Conservation (phyloP, 2,888 invertebrate species). For the Cepaea hortensis region DNA sequence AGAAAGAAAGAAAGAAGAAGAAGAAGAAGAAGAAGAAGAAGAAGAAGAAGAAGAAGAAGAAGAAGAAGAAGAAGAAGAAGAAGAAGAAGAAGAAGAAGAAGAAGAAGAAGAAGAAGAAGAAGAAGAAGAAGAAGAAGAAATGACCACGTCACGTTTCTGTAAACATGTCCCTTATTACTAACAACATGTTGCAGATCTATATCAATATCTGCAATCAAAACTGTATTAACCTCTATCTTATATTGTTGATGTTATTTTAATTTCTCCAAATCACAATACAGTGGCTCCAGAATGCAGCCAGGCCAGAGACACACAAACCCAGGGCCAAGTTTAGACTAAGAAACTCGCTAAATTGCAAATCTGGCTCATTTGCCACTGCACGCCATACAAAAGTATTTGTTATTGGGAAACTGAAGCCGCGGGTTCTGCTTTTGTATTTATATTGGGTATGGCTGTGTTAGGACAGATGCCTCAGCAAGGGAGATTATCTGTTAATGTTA, state of each 20-base stretch:
- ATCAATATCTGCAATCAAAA: too few species aligned
- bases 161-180: too few species aligned
- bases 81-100: background rate
- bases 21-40: constrained; percentile 7
- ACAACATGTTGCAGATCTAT: too few species aligned
- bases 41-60: constrained; percentile 7
- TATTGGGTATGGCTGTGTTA: too few species aligned
- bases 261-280: too few species aligned
- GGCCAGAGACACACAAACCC: background rate
- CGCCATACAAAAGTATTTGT: background rate
- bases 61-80: constrained; percentile 2
- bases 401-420: background rate
- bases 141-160: too few species aligned
- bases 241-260: too few species aligned
- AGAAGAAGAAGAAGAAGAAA: background rate
- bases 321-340: background rate
- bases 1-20: background rate
- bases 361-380: background rate
- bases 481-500: background rate
- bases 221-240: too few species aligned
- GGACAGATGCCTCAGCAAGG: background rate
- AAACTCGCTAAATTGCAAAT: background rate
- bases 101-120: background rate
- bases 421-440: constrained; percentile 1
- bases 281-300: background rate